phyloP scores from a whole-genome alignment of 2,797 vertebrate species.

The Crypturellus tataupa region DNA sequence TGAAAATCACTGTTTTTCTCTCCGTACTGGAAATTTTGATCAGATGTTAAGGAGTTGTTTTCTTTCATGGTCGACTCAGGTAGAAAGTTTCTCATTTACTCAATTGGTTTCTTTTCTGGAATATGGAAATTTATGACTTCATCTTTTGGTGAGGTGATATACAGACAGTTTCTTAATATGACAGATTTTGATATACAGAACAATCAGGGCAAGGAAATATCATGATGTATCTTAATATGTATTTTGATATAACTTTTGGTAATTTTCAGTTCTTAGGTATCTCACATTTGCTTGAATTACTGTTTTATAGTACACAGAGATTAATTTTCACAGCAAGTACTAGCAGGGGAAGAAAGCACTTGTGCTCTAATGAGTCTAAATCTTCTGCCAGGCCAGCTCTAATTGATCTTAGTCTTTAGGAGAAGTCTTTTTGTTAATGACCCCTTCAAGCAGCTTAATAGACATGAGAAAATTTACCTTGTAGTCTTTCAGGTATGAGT shows the following conservation, averaged over 20 bases:
- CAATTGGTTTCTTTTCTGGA: neutral
- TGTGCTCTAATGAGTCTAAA: constrained; percentile 38
- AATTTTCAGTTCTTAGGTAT: neutral
- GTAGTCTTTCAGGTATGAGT: constrained; percentile 42
- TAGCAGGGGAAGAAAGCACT: constrained; percentile 1
- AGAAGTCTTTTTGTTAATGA: constrained; percentile 68
- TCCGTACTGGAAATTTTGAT: fast-evolving
- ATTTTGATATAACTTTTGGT: neutral
- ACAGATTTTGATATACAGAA: fast-evolving
- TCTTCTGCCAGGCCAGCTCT: neutral
- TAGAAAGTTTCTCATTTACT: neutral
- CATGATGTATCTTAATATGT: neutral
- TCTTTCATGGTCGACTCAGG: neutral
- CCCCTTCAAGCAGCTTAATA: constrained; percentile 53
- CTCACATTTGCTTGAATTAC: neutral
- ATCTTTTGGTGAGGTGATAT: neutral
- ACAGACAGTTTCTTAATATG: neutral
- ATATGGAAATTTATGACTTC: neutral
- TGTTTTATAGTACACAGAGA: neutral
- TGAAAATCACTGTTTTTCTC: neutral
- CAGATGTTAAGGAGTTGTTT: neutral
- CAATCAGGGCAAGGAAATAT: neutral
- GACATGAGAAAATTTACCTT: constrained; percentile 37
- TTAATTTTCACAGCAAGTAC: neutral
- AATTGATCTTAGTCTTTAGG: constrained; percentile 58